Conservation (phyloP, 2,888 invertebrate genomes). For the Ypsolopha sequella region DNA sequence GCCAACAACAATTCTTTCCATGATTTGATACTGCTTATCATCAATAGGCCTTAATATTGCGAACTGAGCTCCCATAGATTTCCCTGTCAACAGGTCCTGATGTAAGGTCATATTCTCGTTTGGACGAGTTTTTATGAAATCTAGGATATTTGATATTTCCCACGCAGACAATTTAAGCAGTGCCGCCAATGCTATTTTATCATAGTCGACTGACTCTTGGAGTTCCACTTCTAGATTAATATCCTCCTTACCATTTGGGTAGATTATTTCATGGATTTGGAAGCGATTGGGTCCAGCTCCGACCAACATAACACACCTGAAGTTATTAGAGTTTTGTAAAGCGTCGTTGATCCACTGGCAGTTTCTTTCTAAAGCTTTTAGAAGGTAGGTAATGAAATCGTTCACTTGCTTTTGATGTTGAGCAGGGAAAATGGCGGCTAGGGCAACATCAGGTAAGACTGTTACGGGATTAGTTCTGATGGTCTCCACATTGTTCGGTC, state of each 20-base stretch:
- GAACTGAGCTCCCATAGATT: slow-evolving; percentile 43
- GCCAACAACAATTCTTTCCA: slow-evolving; percentile 34
- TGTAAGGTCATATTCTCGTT: slow-evolving; percentile 33
- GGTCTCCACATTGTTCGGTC: no score
- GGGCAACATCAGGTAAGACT: slow-evolving; percentile 30
- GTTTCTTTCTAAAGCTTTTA: slow-evolving; percentile 44
- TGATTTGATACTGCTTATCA: slow-evolving; percentile 46
- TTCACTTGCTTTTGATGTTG: slow-evolving; percentile 48
- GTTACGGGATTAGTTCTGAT: slow-evolving; percentile 7
- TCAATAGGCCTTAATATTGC: slow-evolving; percentile 43
- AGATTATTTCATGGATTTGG: slow-evolving; percentile 49
- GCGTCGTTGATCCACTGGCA: slow-evolving; percentile 46
- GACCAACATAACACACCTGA: slow-evolving; percentile 46
- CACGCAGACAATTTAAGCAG: slow-evolving; percentile 34
- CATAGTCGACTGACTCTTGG: slow-evolving; percentile 49
- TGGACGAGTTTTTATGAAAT: slow-evolving; percentile 40
- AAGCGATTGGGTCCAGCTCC: slow-evolving; percentile 58
- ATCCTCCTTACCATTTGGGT: slow-evolving; percentile 36
- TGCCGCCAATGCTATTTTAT: slow-evolving; percentile 53
- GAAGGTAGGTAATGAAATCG: slow-evolving; percentile 47
- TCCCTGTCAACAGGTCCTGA: slow-evolving; percentile 47
- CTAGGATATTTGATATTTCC: slow-evolving; percentile 40
- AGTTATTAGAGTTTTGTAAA: slow-evolving; percentile 39
- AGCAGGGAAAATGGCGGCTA: slow-evolving; percentile 50
- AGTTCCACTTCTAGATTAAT: slow-evolving; percentile 50